A percentile compares a stretch with the other conserved stretches of the same genome.
Conservation (phyloP, 1,140 invertebrate species). For the Caenorhabditis brenneri region DNA sequence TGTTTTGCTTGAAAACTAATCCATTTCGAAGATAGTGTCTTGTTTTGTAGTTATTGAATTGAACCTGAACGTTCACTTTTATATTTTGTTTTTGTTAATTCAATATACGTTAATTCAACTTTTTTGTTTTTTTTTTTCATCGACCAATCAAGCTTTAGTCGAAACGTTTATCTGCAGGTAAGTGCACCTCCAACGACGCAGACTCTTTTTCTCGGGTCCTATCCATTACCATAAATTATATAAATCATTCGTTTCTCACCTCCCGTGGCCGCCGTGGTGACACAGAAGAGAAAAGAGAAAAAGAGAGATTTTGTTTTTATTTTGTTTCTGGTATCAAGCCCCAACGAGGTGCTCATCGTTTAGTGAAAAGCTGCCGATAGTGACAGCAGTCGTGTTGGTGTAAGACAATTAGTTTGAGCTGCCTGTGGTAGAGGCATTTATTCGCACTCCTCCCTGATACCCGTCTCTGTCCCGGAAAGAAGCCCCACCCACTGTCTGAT, state of each 20-base stretch:
- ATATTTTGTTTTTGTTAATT: no score
- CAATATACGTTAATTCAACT: no score
- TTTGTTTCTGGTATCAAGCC: conserved; percentile 39
- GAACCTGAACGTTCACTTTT: no score
- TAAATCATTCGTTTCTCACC: conserved; percentile 21
- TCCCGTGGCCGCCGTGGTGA: background rate
- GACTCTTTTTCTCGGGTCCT: background rate
- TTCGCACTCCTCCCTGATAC: conserved; percentile 7
- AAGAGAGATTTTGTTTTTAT: conserved; percentile 37
- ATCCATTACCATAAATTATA: conserved; percentile 27
- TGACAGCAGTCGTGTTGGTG: conserved; percentile 39
- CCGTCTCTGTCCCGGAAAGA: background rate
- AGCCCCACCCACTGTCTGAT: background rate
- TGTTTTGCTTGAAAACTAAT: no score
- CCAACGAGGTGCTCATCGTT: conserved; percentile 41
- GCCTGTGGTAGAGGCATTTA: conserved; percentile 36
- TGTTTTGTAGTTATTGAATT: no score
- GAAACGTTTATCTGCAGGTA: background rate
- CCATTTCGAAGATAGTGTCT: no score
- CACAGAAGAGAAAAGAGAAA: background rate
- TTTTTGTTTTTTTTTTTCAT: background rate
- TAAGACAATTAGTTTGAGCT: conserved; percentile 41
- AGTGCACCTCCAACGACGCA: background rate
- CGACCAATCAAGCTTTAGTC: no score
- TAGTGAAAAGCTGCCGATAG: conserved; percentile 27